Evolutionary conservation across 2,797 vertebrate genomes (phyloP).

Genomic region (Semaprochilodus insignis): DNA sequence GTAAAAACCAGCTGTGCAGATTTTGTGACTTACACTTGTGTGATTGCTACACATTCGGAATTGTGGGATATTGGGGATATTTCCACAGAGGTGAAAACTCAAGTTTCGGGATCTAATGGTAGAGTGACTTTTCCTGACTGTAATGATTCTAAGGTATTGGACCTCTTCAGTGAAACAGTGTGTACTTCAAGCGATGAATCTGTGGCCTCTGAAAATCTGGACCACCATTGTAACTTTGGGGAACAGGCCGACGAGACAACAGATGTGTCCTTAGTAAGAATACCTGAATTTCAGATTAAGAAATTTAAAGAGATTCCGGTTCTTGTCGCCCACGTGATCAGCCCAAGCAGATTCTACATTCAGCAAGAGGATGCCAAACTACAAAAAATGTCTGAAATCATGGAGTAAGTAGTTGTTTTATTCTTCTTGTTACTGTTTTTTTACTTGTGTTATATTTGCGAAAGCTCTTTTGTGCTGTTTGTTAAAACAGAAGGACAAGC

Average conservation of each 20-base stretch:
- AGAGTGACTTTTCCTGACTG: not conserved
- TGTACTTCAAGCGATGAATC: not conserved
- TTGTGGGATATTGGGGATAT: conserved; percentile 78
- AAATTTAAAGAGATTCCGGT: conserved; percentile 78
- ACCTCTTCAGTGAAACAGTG: conserved; percentile 18
- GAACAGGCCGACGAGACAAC: not conserved
- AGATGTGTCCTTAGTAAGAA: conserved; percentile 26
- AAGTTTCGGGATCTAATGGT: conserved; percentile 13
- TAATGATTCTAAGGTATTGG: not conserved
- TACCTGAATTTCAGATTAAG: conserved; percentile 72
- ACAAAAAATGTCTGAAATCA: conserved; percentile 66
- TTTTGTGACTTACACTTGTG: conserved; percentile 68
- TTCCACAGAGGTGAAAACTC: conserved; percentile 49
- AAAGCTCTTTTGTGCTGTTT: conserved; percentile 34
- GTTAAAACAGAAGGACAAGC: conserved; percentile 66
- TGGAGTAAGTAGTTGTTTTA: conserved; percentile 68
- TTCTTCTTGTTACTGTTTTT: conserved; percentile 35
- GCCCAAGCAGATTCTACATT: conserved; percentile 76
- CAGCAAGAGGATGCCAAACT: conserved; percentile 64
- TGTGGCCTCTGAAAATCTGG: not conserved
- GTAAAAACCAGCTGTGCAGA: conserved; percentile 64
- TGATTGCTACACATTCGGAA: conserved; percentile 76
- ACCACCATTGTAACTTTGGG: not conserved
- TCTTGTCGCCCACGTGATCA: conserved; percentile 72
- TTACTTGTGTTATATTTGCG: not conserved